Conservation (phyloP, 2,113 vertebrate genomes). For the Oenanthe melanoleuca region DNA sequence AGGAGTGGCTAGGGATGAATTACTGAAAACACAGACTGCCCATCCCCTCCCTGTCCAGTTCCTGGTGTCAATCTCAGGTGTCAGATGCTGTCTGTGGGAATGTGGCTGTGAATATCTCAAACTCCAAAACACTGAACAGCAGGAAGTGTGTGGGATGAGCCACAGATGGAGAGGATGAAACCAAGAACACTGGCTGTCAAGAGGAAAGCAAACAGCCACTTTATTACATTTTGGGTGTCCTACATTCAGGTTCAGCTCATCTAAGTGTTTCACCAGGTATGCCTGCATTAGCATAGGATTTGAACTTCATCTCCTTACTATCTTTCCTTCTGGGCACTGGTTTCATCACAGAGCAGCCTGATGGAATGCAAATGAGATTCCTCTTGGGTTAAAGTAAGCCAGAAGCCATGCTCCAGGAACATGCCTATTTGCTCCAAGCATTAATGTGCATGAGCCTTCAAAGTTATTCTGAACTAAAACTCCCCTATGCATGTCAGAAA, state of each 20-base stretch:
- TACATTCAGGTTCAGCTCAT: not conserved
- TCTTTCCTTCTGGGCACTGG: not conserved
- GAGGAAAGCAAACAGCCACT: not conserved
- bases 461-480: not conserved
- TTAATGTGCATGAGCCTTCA: not conserved
- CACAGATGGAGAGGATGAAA: not conserved
- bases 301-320: not conserved
- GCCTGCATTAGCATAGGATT: not conserved
- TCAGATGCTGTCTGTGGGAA: not conserved
- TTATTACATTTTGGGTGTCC: not conserved
- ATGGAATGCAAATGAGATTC: not conserved
- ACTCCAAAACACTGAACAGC: not conserved
- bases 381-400: not conserved
- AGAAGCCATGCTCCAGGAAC: not conserved
- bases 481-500: not conserved
- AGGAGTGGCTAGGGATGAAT: not conserved
- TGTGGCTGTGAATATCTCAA: not conserved
- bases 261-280: not conserved
- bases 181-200: not conserved
- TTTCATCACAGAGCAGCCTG: not conserved
- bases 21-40: not conserved
- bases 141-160: not conserved
- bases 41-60: fast-evolving
- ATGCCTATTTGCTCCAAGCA: not conserved
- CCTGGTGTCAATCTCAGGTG: not conserved